Evolutionary conservation across 2,888 invertebrate genomes (phyloP).

Genomic region (Anaspis maculata): DNA sequence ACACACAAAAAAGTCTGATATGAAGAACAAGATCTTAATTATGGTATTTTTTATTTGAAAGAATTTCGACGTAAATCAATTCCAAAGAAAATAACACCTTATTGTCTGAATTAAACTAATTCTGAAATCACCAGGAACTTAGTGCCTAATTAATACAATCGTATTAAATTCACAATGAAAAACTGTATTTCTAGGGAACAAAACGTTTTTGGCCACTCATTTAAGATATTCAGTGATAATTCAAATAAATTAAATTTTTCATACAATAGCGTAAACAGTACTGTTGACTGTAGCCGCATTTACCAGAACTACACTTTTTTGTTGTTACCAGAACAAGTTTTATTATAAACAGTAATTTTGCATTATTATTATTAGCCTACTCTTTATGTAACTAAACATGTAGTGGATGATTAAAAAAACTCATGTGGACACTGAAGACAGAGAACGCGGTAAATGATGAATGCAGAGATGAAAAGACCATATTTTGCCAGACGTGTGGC

Average conservation of each 20-base stretch:
- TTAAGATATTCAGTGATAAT: constrained; percentile 14
- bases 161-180: too few species aligned
- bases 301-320: too few species aligned
- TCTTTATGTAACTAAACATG: constrained; percentile 24
- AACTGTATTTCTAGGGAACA: neutral
- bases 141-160: constrained; percentile 26
- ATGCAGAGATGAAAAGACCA: constrained; percentile 25
- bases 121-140: constrained; percentile 23
- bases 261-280: too few species aligned
- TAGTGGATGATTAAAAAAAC: constrained; percentile 18
- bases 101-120: constrained; percentile 12
- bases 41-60: constrained; percentile 7
- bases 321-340: constrained; percentile 19
- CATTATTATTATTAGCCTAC: too few species aligned
- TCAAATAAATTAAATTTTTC: too few species aligned
- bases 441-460: too few species aligned
- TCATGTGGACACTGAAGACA: constrained; percentile 19
- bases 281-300: too few species aligned
- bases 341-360: constrained; percentile 21
- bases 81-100: constrained; percentile 12
- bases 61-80: constrained; percentile 9
- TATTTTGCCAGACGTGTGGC: constrained; percentile 34
- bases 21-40: constrained; percentile 13
- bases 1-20: constrained; percentile 13
- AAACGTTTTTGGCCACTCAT: constrained; percentile 19